Conservation (phyloP, 1,140 invertebrate genomes). For the Drosophila persimilis region DNA sequence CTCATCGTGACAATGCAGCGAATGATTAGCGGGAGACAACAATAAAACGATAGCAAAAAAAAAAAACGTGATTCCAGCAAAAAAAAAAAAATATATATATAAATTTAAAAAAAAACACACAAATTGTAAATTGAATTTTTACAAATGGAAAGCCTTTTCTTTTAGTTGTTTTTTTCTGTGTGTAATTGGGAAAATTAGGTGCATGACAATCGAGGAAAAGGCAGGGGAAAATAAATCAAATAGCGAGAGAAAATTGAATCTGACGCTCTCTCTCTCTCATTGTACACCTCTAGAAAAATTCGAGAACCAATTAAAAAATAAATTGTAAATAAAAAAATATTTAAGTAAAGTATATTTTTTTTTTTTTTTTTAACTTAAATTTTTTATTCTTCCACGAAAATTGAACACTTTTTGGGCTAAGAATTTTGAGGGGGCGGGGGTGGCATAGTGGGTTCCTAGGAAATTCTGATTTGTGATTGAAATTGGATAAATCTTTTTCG, state of each 20-base stretch:
- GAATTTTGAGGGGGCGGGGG: too few species aligned
- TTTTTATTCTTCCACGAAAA: too few species aligned
- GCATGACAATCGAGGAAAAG: not conserved
- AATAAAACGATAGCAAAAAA: conserved; percentile 21
- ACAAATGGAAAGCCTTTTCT: conserved; percentile 2
- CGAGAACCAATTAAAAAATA: too few species aligned
- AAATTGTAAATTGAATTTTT: conserved; percentile 38
- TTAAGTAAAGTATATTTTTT: too few species aligned
- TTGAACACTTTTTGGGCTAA: too few species aligned
- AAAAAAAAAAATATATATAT: too few species aligned
- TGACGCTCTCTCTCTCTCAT: too few species aligned
- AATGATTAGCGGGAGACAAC: conserved; percentile 53
- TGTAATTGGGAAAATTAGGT: conserved; percentile 26
- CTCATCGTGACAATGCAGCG: conserved; percentile 47
- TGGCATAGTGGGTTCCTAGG: not conserved
- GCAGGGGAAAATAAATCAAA: too few species aligned
- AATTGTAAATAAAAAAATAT: too few species aligned
- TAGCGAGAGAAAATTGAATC: too few species aligned
- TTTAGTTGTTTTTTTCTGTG: not conserved
- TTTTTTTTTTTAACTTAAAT: too few species aligned
- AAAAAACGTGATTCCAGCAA: conserved; percentile 12
- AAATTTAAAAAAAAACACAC: not conserved
- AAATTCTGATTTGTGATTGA: conserved; percentile 6
- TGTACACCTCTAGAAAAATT: too few species aligned
- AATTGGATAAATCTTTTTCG: conserved; percentile 23